Base-by-base conservation (phyloP, 2,113 vertebrate genomes). In the Plotosus lineatus region DNA sequence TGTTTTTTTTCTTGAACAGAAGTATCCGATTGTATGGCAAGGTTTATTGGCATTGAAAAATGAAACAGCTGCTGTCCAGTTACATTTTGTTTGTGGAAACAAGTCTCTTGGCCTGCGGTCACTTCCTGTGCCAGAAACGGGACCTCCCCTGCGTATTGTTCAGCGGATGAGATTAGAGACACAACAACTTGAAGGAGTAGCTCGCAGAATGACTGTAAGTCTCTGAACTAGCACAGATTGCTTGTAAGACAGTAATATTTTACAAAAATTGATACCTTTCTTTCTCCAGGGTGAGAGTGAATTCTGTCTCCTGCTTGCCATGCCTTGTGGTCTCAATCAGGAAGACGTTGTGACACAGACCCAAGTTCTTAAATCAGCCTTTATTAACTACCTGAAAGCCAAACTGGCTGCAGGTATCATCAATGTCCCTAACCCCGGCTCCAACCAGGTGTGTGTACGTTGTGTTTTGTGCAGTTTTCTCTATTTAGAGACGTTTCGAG, bases 11-110 rank as follows among this genome's bases (percentile, higher is more conserved):
- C 8, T 44, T 66, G 33, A 79, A 85, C 94, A 99, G 98, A 98
- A 97, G 90, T 98, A 99, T 86, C 98, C 98, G 0, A 99, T 98
- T 7, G 97, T 99, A 66, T 99, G 98, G 98, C 98, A 99, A 94
- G 98, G 98, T 69, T 92, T 98, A 9, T 77, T 99, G 81, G 98
- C 97, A 9, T 93, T 99, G 1, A 99, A 99, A 89, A 99, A 98
- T 0, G 98, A 99, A 92, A 98, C 96, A 0, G 98, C 98, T 0
- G 97, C 97, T 0, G 98, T 99, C 80, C 98, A 99, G 93, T 91
- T 99, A 85, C 98, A 99, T 90, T 99, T 99, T 0, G 96, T 99
- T 40, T 98, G 96, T 0, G 98, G 98, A 44, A 99, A 99, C 87
- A 99, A 99, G 2, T 95, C 96, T 58, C 83, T 99, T 91, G 98